Evolutionary conservation across 2,888 invertebrate species (phyloP), one percentile per base, ranked within the genome.

Genomic region (Brassicogethes aeneus): DNA sequence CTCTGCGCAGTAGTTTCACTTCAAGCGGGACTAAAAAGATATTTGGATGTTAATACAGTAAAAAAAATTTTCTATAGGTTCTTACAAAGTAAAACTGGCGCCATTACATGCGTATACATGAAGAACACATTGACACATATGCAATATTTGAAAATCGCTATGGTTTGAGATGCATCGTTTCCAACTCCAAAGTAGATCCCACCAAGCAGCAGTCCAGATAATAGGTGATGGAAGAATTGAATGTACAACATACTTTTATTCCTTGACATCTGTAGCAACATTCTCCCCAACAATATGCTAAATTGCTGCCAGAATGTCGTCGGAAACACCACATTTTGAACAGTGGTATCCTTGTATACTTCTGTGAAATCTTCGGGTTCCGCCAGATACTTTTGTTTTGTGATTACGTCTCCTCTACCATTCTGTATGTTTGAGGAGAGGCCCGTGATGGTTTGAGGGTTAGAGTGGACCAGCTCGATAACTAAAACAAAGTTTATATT

Each of bases 51-150:
- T 13, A 1, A 8, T 29, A 10, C 15, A 5, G 16, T 8, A 39
- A 13, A 14, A 39, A 10, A 23, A 7, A 23, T 37, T 31, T 13
- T 37, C n/a, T 41, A 5, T 17, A 7, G 10, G 7, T 46, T 73
- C 77, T 77, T 68, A 80, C 80, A 78, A 41, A 76, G 39, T 34
- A 79, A 59, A 3, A 79, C 71, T 16, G 78, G 77, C 40, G 74
- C 70, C 78, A 80, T 79, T 12, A 73, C 69, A 50, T 79, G 70
- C 0, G 79, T 79, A 52, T 79, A 80, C 71, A 79, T 75, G 53
- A 77, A 76, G 62, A 79, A 79, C 0, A 79, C 76, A 1, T 76
- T 58, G 15, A 73, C 69, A 50, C 74, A 72, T 3, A 79, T 64
- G 46, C 76, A 75, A 58, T 76, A 78, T 49, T 79, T 79, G 59